These are phyloP conservation scores for Ladona fulva DNA, from an alignment of 1,140 invertebrate genomes.

Conservation along the genomic window DNA sequence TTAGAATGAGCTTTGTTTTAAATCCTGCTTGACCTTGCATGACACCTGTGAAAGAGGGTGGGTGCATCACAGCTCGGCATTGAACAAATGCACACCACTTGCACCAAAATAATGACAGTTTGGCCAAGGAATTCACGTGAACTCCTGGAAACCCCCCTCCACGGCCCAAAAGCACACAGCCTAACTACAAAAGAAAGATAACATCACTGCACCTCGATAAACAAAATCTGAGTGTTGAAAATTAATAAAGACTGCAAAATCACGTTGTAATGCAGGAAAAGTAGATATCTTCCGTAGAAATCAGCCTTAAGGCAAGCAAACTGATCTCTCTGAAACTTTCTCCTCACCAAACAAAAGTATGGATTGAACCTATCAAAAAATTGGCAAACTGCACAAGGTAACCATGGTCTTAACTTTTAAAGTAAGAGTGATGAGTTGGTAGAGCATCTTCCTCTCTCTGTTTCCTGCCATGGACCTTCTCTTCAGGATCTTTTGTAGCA, in stretches of 20 bases:
- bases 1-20: too few relatives aligned
- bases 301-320: too few relatives aligned
- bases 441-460: not conserved
- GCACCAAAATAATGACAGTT: not conserved
- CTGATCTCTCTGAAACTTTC: too few relatives aligned
- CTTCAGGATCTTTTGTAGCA: not conserved
- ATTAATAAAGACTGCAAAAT: not conserved
- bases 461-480: slow-evolving; percentile 8
- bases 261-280: too few relatives aligned
- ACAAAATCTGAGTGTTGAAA: not conserved
- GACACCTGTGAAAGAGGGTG: too few relatives aligned
- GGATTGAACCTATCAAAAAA: not conserved
- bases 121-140: not conserved
- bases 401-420: not conserved
- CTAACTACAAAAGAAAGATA: not conserved
- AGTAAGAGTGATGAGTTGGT: too few relatives aligned
- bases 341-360: too few relatives aligned
- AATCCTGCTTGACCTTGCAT: too few relatives aligned
- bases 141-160: too few relatives aligned
- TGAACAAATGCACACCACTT: too few relatives aligned
- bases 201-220: not conserved
- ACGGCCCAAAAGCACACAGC: not conserved
- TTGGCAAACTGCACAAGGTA: not conserved
- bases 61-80: too few relatives aligned
- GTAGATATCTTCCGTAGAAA: too few relatives aligned